Evolutionary conservation across 23 tunicate species (phyloP), one percentile per base, ranked within the genome.

Genomic region (Diplosoma virens): DNA sequence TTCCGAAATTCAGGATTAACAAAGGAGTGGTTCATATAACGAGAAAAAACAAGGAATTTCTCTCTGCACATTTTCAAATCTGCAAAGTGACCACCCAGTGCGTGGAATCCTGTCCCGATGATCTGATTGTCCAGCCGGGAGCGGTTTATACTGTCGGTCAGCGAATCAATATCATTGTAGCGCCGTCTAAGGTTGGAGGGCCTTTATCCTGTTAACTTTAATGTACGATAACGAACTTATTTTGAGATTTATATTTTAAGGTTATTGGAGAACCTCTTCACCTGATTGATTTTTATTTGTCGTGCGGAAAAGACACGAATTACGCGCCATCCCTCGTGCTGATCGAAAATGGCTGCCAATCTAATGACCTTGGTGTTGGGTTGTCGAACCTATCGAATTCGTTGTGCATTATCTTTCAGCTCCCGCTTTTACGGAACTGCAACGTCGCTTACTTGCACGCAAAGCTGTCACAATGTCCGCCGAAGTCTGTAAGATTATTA

Each of bases 81-180:
- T 72, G 78, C 47, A 72, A 72, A 24, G 3, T 29, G 37, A 25
- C 26, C 18, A 16, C 6, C 6, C 5, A 9, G 3, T 72, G 78
- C 25, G 7, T 27, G 18, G n/a, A 7, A 3, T 5, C 78, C 24
- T 72, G 78, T 26, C 78, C 78, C 2, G 4, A 17, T 1, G 2
- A 72, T 26, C 25, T 72, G 4, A 18, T 47, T 3, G 60, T 72
- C 61, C 45, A 72, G 45, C 78, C 78, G 4, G 78, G 78, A 3
- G 78, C 33, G 1, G 78, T 72, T 47, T 72, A 72, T 29, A 72
- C 78, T 7, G 61, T 72, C 9, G 78, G 78, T 5, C 78, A 72
- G 48, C n/a, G 9, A 24, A 47, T 72, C 20, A 72, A 48, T 34
- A 61, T 48, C 7, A 27, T 72, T 36, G 21, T 72, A 2, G 14